Evolutionary conservation across 2,888 invertebrate species (phyloP).

Genomic region (Eudasyphora cyanicolor): DNA sequence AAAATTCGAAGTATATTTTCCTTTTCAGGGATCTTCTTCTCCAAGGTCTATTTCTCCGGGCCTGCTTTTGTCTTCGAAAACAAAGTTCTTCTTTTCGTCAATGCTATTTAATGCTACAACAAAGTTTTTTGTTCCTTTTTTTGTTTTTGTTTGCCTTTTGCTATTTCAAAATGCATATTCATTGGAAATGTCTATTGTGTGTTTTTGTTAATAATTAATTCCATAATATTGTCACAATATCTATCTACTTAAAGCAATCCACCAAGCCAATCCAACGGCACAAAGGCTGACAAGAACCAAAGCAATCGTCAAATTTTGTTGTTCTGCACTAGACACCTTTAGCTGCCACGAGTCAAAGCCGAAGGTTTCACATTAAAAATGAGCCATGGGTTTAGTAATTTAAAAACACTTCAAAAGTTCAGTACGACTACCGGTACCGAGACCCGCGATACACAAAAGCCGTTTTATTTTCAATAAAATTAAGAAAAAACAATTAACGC

Average conservation of each 20-base stretch:
- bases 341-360: not conserved
- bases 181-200: not conserved
- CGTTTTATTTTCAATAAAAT: too few relatives aligned
- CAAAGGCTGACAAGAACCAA: not conserved
- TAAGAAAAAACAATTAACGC: not conserved
- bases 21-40: too few relatives aligned
- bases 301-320: not conserved
- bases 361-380: not conserved
- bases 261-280: not conserved
- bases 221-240: slow-evolving; percentile 3
- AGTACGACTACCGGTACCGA: slow-evolving; percentile 6
- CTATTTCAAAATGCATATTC: not conserved
- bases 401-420: not conserved
- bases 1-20: too few relatives aligned
- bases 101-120: not conserved
- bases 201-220: slow-evolving; percentile 32
- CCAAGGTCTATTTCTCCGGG: not conserved
- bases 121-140: not conserved
- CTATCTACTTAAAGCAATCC: not conserved
- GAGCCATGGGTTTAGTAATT: not conserved
- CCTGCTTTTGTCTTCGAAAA: not conserved
- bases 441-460: not conserved
- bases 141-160: not conserved
- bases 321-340: slow-evolving; percentile 15
- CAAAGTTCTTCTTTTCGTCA: slow-evolving; percentile 3